Conservation (phyloP, 2,888 invertebrate genomes). For the Psococerastis gibbosa region DNA sequence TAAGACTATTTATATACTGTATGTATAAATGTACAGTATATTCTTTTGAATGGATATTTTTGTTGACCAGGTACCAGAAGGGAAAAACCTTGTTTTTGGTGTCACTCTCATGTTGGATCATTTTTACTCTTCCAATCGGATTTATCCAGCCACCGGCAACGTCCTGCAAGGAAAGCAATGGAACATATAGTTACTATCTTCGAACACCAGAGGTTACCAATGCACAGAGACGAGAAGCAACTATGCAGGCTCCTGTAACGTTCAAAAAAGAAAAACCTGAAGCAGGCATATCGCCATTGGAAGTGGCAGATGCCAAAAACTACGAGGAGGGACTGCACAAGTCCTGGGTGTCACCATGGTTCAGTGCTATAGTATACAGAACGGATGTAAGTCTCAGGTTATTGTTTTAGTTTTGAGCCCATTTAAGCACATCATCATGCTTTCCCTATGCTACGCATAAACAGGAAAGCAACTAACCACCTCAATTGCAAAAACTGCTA, state of each 20-base stretch:
- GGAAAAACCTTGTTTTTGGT: slow-evolving; percentile 75
- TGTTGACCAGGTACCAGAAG: slow-evolving; percentile 45
- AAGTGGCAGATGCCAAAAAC: slow-evolving; percentile 55
- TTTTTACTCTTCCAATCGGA: slow-evolving; percentile 89
- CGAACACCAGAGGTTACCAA: slow-evolving; percentile 34
- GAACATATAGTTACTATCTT: slow-evolving; percentile 43
- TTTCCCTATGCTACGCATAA: background rate
- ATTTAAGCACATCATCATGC: no score
- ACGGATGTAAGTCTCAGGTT: slow-evolving; percentile 30
- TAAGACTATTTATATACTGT: no score
- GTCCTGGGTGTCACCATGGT: slow-evolving; percentile 74
- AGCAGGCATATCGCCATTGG: slow-evolving; percentile 49
- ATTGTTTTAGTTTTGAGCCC: slow-evolving; percentile 3
- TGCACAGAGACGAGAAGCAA: slow-evolving; percentile 27
- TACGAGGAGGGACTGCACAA: slow-evolving; percentile 48
- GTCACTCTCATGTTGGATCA: slow-evolving; percentile 85
- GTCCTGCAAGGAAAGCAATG: slow-evolving; percentile 51
- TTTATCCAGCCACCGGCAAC: slow-evolving; percentile 89
- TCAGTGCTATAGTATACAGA: slow-evolving; percentile 83
- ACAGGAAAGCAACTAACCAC: no score
- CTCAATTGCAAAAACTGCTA: no score
- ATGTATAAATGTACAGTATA: no score
- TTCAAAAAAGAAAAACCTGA: slow-evolving; percentile 16
- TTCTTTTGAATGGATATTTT: no score
- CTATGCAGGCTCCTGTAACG: background rate